Percentiles rank a stretch among this genome's conserved stretches.
Conservation (phyloP, 2,113 vertebrate genomes). For the Heptranchias perlo region DNA sequence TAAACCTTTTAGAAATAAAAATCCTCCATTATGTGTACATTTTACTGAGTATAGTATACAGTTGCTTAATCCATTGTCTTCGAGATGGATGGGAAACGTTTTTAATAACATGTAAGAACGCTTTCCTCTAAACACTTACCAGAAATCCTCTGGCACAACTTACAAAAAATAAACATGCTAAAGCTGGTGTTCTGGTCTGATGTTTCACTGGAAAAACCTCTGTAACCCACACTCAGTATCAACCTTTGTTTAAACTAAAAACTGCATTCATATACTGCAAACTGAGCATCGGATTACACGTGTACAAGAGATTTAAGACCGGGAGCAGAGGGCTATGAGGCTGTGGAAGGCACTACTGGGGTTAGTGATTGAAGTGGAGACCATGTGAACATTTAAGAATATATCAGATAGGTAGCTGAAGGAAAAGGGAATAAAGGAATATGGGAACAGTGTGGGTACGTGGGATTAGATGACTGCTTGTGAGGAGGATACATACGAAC, state of each 20-base stretch:
- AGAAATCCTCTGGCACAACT: neutral
- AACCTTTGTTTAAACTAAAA: neutral
- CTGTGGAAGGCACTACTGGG: neutral
- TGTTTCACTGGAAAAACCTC: conserved; percentile 12
- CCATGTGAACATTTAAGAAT: neutral
- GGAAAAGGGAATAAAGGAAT: neutral
- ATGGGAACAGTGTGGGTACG: neutral
- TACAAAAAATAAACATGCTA: neutral
- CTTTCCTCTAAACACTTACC: neutral
- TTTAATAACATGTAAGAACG: neutral
- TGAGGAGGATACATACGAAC: too few species aligned
- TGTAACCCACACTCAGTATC: neutral
- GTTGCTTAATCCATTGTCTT: neutral
- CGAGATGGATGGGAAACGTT: neutral
- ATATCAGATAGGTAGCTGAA: neutral
- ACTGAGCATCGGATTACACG: neutral
- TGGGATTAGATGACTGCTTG: too few species aligned
- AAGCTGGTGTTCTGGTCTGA: neutral
- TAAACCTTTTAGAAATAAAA: neutral
- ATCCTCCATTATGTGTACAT: neutral
- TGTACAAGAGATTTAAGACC: neutral
- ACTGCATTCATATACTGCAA: neutral
- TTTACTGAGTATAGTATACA: neutral
- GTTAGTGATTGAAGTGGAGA: neutral
- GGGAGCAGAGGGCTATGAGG: neutral